A percentile compares a stretch with the other conserved stretches of the same genome.
Conservation (phyloP, 2,797 vertebrate species). For the Sternotherus odoratus region DNA sequence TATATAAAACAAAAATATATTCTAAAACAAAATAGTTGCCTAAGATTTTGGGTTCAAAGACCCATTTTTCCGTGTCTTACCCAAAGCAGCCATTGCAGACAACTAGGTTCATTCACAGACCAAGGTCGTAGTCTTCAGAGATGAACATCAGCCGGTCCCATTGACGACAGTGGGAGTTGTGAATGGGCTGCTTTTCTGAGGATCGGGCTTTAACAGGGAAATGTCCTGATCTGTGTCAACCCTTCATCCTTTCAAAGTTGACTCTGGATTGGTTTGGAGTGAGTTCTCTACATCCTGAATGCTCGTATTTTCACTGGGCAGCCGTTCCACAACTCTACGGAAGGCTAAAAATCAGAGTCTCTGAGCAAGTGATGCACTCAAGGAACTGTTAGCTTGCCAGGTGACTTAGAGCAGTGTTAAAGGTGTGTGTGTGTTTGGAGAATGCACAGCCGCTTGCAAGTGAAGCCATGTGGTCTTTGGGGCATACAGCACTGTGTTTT, state of each 20-base stretch:
- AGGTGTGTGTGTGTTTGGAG: neutral
- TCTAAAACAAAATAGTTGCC: conserved; percentile 41
- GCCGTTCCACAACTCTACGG: neutral
- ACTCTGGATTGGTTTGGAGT: neutral
- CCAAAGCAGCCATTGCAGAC: conserved; percentile 8
- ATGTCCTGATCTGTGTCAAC: neutral
- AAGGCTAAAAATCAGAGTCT: neutral
- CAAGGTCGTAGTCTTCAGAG: accelerated
- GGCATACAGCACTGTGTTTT: neutral
- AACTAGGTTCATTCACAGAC: neutral
- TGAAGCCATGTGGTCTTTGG: conserved; percentile 5
- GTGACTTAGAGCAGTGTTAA: neutral
- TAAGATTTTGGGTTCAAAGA: conserved; percentile 40
- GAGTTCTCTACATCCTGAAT: neutral
- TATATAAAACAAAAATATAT: too few species aligned
- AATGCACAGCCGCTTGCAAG: neutral
- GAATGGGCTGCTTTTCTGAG: neutral
- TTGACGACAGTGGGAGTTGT: neutral
- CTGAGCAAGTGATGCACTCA: neutral
- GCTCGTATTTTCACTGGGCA: neutral
- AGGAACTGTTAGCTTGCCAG: neutral
- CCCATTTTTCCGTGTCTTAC: conserved; percentile 35
- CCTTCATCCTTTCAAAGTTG: neutral
- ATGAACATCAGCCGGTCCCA: accelerated
- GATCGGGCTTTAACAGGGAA: neutral